A percentile compares a stretch with the other conserved stretches of the same genome.
Evolutionary conservation across 2,113 vertebrate genomes (phyloP).

Genomic region (Sminthopsis crassicaudata): DNA sequence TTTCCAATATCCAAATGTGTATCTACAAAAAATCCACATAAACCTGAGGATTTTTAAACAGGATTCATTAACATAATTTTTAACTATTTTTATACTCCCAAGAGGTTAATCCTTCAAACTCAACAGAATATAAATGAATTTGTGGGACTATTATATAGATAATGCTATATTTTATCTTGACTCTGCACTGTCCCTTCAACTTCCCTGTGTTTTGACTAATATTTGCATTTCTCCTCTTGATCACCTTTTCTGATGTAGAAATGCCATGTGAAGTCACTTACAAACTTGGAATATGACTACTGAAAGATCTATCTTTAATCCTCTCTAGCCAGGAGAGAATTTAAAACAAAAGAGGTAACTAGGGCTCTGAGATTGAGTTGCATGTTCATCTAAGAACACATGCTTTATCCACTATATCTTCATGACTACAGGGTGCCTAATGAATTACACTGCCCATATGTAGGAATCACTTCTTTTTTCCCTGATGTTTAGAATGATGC

Average conservation of each 20-base stretch:
- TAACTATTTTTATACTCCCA: background rate
- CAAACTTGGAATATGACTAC: background rate
- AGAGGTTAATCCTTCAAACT: background rate
- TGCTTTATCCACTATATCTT: background rate
- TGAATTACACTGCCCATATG: background rate
- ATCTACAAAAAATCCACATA: background rate
- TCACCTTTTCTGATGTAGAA: background rate
- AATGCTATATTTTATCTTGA: background rate
- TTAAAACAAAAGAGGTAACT: background rate
- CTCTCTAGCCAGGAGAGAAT: background rate
- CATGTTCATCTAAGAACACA: background rate
- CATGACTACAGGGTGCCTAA: background rate
- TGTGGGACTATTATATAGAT: background rate
- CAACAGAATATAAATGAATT: background rate
- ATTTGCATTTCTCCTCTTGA: background rate
- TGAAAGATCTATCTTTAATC: background rate
- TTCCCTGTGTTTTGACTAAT: background rate
- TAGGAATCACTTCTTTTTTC: background rate
- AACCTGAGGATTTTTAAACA: background rate
- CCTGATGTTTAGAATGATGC: background rate
- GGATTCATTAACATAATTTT: background rate
- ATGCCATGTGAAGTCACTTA: background rate
- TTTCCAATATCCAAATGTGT: background rate
- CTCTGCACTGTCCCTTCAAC: background rate
- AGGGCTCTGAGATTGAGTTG: background rate